Evolutionary conservation across 53 echinoderm and acorn worm species (phyloP), one percentile per base, ranked within the genome.

Genomic region (Henricia sp.): DNA sequence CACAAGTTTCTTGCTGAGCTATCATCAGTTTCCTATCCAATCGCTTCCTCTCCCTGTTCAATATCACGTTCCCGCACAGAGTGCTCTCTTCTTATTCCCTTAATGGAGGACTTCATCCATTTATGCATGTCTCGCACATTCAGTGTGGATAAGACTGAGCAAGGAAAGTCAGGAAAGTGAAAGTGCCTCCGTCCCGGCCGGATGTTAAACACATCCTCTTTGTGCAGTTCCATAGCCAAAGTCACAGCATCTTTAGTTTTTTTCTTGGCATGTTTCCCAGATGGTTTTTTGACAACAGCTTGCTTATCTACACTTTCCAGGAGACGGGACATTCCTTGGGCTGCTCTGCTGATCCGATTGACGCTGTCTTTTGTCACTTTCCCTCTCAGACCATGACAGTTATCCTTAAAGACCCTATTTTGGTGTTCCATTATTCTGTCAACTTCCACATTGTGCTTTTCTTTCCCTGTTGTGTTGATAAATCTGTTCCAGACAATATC

Each of bases 401-500:
- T 52, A 4, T 86, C 83, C 19, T 93, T 93, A 63, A 89, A 86
- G 0, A 77, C 58, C n/a, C 80, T 52, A 36, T 92, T 92, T 8
- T 76, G 82, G 29, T 92, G 92, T 48, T 86, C 89, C 13, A 83
- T 42, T 52, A 32, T 65, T 6, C 89, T 9, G 68, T 87, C 93
- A 0, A 90, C 38, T 43, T 93, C 93, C 0, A 90, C 50, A 37
- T 93, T 87, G 16, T 25, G n/a, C 5, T 83, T 71, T 1, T 19
- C 1, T 23, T 84, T 13, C 2, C 93, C 90, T 41, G 14, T 84
- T 0, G 28, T 87, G 67, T 93, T 90, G 0, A 90, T 53, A 43
- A 64, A 84, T 16, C 93, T 76, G 46, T 90, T 93, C 93, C 84
- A 93, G 1, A n/a, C 70, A 0, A 93, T 64, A 13, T 90, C 72